Evolutionary conservation across 2,797 vertebrate species (phyloP).

Genomic region (Anniella stebbinsi): DNA sequence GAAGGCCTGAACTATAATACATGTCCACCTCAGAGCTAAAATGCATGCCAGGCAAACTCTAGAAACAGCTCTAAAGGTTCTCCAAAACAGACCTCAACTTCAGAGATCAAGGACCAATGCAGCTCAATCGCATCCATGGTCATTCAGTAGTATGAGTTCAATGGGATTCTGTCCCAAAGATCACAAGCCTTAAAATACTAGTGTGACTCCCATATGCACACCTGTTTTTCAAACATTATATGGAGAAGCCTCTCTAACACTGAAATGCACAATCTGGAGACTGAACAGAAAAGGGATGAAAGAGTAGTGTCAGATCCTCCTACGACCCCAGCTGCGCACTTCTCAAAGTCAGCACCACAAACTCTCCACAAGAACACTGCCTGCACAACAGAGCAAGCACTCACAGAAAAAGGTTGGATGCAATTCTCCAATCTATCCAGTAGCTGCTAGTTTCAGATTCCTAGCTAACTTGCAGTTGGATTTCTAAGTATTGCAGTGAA

Average conservation of each 20-base stretch:
- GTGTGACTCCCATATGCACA: background rate
- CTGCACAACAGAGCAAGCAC: slow-evolving; percentile 6
- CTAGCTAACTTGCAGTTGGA: background rate
- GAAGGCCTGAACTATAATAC: slow-evolving; percentile 12
- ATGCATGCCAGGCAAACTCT: background rate
- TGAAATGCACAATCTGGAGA: background rate
- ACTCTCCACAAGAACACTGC: background rate
- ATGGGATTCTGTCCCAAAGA: background rate
- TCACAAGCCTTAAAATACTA: background rate
- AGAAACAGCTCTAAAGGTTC: background rate
- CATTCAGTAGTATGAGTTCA: background rate
- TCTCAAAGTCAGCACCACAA: slow-evolving; percentile 1
- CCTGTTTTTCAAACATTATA: slow-evolving; percentile 7
- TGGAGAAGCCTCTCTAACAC: background rate
- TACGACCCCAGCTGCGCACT: background rate
- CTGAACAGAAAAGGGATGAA: background rate
- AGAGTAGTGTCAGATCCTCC: background rate
- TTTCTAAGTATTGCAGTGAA: background rate
- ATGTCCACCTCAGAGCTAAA: background rate
- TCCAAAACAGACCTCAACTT: background rate
- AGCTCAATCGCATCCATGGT: background rate
- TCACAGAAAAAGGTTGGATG: background rate
- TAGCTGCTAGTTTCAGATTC: background rate
- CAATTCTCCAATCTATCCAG: background rate
- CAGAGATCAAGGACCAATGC: background rate